A percentile compares a stretch with the other conserved stretches of the same genome.
Conservation (phyloP, 2,888 invertebrate species). For the Dichetophora obliterata region DNA sequence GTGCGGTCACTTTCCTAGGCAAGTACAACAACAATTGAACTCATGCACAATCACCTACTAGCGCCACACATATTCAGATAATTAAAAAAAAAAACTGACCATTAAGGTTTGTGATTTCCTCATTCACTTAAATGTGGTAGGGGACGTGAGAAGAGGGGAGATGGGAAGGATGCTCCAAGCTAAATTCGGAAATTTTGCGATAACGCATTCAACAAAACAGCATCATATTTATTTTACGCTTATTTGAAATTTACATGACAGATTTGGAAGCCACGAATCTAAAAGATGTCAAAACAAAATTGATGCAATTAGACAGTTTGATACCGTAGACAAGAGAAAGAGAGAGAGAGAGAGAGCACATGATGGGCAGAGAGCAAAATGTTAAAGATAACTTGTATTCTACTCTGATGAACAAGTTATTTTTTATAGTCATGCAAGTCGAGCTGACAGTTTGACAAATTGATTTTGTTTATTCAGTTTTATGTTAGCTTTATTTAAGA, state of each 20-base stretch:
- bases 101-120: not conserved
- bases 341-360: not conserved
- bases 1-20: not conserved
- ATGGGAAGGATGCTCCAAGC: too few relatives aligned
- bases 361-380: not conserved
- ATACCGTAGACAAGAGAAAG: not conserved
- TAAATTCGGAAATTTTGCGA: too few relatives aligned
- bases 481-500: too few relatives aligned
- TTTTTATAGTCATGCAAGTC: too few relatives aligned
- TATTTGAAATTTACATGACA: slow-evolving; percentile 23
- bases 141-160: not conserved
- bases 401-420: too few relatives aligned
- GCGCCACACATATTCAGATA: not conserved
- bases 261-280: not conserved
- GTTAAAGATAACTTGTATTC: too few relatives aligned
- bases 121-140: not conserved
- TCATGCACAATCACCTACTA: not conserved
- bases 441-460: too few relatives aligned
- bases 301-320: not conserved
- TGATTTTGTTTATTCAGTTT: too few relatives aligned
- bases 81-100: not conserved
- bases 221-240: slow-evolving; percentile 1
- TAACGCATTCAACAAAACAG: not conserved
- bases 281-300: not conserved
- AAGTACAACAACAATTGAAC: not conserved